Percentiles rank a stretch among this genome's conserved stretches.
Conservation (phyloP, 2,797 vertebrate genomes). For the Pithecia hirsuta region DNA sequence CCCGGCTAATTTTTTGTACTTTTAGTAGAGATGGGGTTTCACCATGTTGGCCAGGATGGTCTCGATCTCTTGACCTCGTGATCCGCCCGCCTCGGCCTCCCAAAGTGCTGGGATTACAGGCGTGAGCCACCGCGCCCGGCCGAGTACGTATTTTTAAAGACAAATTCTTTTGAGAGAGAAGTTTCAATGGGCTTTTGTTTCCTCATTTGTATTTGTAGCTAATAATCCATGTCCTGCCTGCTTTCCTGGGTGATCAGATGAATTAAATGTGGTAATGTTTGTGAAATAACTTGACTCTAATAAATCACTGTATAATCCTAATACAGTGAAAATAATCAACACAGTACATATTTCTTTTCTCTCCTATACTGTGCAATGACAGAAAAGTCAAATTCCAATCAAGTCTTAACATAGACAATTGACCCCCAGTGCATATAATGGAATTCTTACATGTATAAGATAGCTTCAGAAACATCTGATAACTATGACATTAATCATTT, state of each 20-base stretch:
- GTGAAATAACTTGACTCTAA: constrained; percentile 38
- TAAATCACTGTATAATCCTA: background rate
- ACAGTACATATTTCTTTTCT: background rate
- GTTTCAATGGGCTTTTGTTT: constrained; percentile 12
- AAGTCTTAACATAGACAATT: background rate
- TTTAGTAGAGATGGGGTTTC: too few relatives aligned
- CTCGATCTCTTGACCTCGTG: too few relatives aligned
- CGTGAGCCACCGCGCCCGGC: too few relatives aligned
- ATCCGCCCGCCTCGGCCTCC: too few relatives aligned
- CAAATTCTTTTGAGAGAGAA: constrained; percentile 22
- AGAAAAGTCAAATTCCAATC: constrained; percentile 33
- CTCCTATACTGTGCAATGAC: background rate
- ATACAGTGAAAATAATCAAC: background rate
- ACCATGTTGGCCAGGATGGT: too few relatives aligned
- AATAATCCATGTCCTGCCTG: background rate
- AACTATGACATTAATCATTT: background rate
- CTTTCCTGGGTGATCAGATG: background rate
- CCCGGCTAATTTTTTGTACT: too few relatives aligned
- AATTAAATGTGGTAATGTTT: constrained; percentile 36
- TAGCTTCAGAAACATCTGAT: background rate
- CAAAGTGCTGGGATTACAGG: too few relatives aligned
- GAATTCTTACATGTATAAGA: background rate
- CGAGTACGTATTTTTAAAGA: background rate
- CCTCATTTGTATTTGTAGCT: background rate
- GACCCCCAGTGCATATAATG: background rate